phyloP scores from a whole-genome alignment of 2,113 vertebrate species.

The Zosterops borbonicus region DNA sequence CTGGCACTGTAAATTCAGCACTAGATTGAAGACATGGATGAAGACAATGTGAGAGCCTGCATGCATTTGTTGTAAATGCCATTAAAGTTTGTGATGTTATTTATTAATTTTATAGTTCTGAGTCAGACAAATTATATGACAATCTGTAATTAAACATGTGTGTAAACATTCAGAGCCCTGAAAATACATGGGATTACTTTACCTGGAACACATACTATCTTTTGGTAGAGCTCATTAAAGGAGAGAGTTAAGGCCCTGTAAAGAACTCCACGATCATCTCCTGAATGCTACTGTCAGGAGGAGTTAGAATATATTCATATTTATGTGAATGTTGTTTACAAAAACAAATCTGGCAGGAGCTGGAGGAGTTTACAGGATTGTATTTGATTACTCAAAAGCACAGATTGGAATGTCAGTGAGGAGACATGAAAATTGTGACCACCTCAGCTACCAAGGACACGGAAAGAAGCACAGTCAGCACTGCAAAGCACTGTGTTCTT shows the following conservation, averaged over 20 bases:
- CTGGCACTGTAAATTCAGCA: background rate
- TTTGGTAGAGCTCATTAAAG: background rate
- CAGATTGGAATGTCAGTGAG: background rate
- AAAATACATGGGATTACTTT: background rate
- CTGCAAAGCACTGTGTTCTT: background rate
- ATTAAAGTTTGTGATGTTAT: background rate
- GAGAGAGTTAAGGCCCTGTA: background rate
- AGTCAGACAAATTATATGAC: background rate
- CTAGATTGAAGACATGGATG: accelerated
- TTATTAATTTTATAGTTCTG: background rate
- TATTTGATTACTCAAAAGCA: background rate
- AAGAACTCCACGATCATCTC: background rate
- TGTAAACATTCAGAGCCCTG: background rate
- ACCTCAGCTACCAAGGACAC: background rate
- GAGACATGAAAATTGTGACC: background rate
- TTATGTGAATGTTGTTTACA: background rate
- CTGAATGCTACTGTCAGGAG: background rate
- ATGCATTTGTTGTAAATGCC: background rate
- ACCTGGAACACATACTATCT: background rate
- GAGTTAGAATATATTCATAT: background rate
- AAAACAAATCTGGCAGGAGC: background rate
- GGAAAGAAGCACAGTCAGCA: background rate
- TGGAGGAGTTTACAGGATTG: background rate
- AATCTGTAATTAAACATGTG: background rate
- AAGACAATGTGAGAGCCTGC: background rate